Conservation (phyloP, 2,888 invertebrate genomes). For the Catocala fraxini region DNA sequence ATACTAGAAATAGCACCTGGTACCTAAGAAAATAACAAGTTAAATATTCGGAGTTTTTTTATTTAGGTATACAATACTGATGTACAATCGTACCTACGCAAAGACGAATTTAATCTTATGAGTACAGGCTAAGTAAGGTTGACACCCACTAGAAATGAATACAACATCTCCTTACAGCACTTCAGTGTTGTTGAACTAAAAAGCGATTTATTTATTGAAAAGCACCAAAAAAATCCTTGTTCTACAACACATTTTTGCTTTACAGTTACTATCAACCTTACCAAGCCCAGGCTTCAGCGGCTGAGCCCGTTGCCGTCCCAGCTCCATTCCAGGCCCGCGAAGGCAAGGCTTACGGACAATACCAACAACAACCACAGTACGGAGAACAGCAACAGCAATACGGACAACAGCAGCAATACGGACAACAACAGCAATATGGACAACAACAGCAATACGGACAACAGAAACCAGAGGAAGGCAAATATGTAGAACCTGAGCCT, state of each 20-base stretch:
- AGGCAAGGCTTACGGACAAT: conserved; percentile 52
- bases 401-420: conserved; percentile 26
- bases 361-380: conserved; percentile 26
- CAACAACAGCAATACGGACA: conserved; percentile 28
- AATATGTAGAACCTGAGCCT: conserved; percentile 71
- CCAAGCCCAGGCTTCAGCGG: conserved; percentile 47
- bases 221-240: no score
- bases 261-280: conserved; percentile 40
- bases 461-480: conserved; percentile 33
- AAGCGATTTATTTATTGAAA: no score
- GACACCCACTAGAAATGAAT: no score
- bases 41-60: no score
- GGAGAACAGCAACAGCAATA: conserved; percentile 24
- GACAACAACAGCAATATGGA: conserved; percentile 25
- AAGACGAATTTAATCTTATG: no score
- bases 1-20: no score
- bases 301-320: conserved; percentile 27
- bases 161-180: no score
- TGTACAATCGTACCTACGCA: no score
- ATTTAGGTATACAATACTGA: no score
- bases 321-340: conserved; percentile 52
- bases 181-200: no score
- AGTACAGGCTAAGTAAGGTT: no score
- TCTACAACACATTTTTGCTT: background rate
- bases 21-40: no score